Evolutionary conservation across 2,888 invertebrate genomes (phyloP).

Genomic region (Volucella inanis): DNA sequence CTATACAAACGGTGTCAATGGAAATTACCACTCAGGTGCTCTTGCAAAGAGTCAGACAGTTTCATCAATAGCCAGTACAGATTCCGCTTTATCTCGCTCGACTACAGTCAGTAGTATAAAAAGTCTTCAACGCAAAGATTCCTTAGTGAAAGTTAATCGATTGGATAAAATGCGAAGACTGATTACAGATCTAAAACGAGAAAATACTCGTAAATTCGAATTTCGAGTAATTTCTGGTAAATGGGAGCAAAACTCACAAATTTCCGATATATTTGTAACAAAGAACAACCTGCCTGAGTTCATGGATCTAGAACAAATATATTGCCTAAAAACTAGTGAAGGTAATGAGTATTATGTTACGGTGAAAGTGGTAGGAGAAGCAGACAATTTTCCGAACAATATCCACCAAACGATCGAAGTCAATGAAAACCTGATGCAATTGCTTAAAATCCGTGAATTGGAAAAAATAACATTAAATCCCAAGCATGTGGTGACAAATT

Average conservation of each 20-base stretch:
- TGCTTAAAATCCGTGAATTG: slow-evolving; percentile 80
- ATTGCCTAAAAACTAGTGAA: slow-evolving; percentile 78
- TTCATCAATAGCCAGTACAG: slow-evolving; percentile 57
- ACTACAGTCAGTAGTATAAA: slow-evolving; percentile 79
- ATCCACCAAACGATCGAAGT: slow-evolving; percentile 82
- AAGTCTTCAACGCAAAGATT: slow-evolving; percentile 75
- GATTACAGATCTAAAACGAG: slow-evolving; percentile 80
- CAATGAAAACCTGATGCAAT: slow-evolving; percentile 81
- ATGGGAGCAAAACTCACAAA: slow-evolving; percentile 80
- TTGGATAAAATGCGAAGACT: slow-evolving; percentile 81
- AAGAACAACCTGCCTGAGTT: slow-evolving; percentile 81
- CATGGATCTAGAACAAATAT: slow-evolving; percentile 81
- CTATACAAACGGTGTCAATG: slow-evolving; percentile 77
- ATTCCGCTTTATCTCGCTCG: slow-evolving; percentile 78
- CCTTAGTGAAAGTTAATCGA: slow-evolving; percentile 76
- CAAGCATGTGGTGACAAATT: slow-evolving; percentile 81
- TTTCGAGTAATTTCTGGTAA: slow-evolving; percentile 81
- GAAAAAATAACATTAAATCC: slow-evolving; percentile 81
- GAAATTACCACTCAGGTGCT: slow-evolving; percentile 61
- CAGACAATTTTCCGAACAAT: slow-evolving; percentile 78
- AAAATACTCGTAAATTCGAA: slow-evolving; percentile 80
- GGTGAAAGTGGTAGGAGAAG: slow-evolving; percentile 78
- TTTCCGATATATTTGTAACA: slow-evolving; percentile 82
- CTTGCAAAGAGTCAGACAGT: slow-evolving; percentile 74
- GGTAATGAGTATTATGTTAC: slow-evolving; percentile 80